These are phyloP conservation scores for Trinorchestia longiramus DNA, from an alignment of 1,140 invertebrate species.

Conservation along the genomic window DNA sequence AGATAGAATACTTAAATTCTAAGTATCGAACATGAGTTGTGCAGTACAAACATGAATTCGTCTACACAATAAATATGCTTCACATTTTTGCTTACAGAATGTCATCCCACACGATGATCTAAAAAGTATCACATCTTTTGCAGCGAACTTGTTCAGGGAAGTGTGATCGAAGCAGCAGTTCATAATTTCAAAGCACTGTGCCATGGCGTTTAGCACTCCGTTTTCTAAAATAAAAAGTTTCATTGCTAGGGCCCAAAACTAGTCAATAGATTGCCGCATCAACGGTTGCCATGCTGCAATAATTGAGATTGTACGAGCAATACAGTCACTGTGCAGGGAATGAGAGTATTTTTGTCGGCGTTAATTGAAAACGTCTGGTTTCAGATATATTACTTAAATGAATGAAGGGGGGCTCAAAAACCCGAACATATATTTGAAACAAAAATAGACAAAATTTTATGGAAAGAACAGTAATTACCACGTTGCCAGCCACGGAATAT, in stretches of 20 bases:
- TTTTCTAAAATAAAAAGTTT: not conserved
- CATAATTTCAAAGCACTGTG: not conserved
- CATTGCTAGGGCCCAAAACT: not conserved
- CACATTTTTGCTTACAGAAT: too few relatives aligned
- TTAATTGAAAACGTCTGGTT: not conserved
- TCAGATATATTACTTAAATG: not conserved
- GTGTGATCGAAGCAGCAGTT: not conserved
- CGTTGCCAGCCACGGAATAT: too few relatives aligned
- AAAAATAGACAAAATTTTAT: too few relatives aligned
- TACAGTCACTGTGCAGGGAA: not conserved
- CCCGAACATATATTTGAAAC: too few relatives aligned
- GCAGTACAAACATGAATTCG: too few relatives aligned
- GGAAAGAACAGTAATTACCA: too few relatives aligned
- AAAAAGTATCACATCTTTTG: not conserved
- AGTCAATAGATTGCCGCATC: not conserved
- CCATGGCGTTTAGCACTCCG: not conserved
- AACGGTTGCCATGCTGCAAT: not conserved
- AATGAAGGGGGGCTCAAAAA: too few relatives aligned
- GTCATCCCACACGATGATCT: too few relatives aligned
- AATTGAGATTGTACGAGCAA: not conserved
- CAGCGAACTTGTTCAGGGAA: not conserved
- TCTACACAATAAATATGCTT: too few relatives aligned
- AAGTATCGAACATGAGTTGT: too few relatives aligned
- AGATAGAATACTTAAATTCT: too few relatives aligned
- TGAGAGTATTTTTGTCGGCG: not conserved